A percentile compares a stretch with the other conserved stretches of the same genome.
Conservation (phyloP, 2,113 vertebrate species). For the Fregata magnificens region DNA sequence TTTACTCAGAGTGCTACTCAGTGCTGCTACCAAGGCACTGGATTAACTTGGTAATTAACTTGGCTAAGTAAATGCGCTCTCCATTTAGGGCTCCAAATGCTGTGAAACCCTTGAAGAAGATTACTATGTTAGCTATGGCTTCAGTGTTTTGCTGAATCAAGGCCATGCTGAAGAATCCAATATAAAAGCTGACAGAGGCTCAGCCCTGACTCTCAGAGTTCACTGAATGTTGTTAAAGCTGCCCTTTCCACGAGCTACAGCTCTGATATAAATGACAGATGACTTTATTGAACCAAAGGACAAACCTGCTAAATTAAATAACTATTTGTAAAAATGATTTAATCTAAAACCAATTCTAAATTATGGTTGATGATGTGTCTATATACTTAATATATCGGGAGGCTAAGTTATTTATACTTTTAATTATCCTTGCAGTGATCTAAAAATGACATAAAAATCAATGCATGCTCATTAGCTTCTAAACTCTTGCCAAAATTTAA, state of each 20-base stretch:
- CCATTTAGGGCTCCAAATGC: background rate
- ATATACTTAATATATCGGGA: background rate
- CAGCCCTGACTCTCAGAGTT: background rate
- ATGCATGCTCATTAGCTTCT: constrained; percentile 27
- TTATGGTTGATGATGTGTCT: constrained; percentile 18
- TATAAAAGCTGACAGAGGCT: background rate
- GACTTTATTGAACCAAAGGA: constrained; percentile 19
- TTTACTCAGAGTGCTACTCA: background rate
- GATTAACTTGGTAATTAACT: no score
- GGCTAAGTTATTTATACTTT: constrained; percentile 56
- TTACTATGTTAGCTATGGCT: background rate
- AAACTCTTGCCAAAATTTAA: constrained; percentile 5
- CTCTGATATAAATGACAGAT: background rate
- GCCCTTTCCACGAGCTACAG: background rate
- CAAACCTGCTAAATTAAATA: constrained; percentile 31
- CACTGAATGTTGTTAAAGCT: background rate
- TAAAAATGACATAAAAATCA: constrained; percentile 58
- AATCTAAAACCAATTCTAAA: constrained; percentile 47
- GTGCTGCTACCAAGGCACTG: background rate
- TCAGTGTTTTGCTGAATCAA: background rate
- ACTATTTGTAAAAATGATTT: constrained; percentile 26
- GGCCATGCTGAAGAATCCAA: background rate
- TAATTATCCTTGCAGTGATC: constrained; percentile 47
- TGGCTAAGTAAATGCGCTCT: background rate
- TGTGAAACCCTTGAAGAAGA: background rate